Evolutionary conservation across 2,797 vertebrate genomes (phyloP), one percentile per base, ranked within the genome.

Genomic region (Myotis vivesi): DNA sequence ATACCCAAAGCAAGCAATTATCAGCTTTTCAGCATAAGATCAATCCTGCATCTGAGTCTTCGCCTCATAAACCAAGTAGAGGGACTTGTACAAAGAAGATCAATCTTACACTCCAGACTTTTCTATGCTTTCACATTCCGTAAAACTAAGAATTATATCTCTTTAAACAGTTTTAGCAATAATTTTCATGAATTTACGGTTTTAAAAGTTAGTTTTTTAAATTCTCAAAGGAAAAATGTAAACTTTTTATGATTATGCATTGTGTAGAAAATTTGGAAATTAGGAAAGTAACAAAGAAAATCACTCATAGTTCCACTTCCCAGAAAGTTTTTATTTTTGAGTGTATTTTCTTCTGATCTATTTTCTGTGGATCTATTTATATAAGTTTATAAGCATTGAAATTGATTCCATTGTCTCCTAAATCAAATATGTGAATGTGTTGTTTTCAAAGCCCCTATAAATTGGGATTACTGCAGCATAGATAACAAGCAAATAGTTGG

Each of bases 121-220:
- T 75, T 79, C 36, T 79, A 0, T 81, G 72, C 33, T 79, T 95
- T 59, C 28, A 77, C 13, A 36, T 64, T 87, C 75, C 46, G 10
- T 64, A 81, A 89, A 93, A 91, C 28, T 69, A 77, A 87, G 36
- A 75, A 55, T 75, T 86, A 23, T 88, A 72, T 92, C 46, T 92
- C 25, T 73, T 87, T 53, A 66, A 53, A 79, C 80, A 79, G 49
- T 75, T 88, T 92, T 51, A 83, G 33, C 64, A 22, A 53, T 94
- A 72, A 77, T 22, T 19, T 82, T 77, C 51, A 46, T 33, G 81
- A 93, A 28, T 66, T 66, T 73, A 36, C 13, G 82, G 38, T 66
- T 90, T 80, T 28, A 94, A 93, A 97, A 93, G 22, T 53, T 81
- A 92, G 30, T 51, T 83, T 72, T 80, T 66, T 33, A 82, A 91